Percentiles rank a stretch among this genome's conserved stretches.
phyloP scores from a whole-genome alignment of 2,797 vertebrate genomes.

The Buceros bicornis region DNA sequence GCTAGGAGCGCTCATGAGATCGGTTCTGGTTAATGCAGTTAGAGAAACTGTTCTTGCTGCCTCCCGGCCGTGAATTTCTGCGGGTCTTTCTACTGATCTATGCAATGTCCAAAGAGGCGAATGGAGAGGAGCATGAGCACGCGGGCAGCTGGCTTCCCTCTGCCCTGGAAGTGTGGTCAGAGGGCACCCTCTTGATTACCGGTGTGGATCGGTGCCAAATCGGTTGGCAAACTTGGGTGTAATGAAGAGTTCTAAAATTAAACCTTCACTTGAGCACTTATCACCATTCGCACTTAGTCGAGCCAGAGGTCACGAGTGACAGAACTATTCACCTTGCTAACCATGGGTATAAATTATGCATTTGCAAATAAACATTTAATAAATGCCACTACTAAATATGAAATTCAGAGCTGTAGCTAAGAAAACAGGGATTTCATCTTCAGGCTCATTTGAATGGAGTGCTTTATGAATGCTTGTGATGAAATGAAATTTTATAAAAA shows the following conservation, averaged over 20 bases:
- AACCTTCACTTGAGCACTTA: neutral
- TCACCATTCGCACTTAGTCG: neutral
- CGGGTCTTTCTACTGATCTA: neutral
- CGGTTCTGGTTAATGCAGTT: neutral
- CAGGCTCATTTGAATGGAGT: neutral
- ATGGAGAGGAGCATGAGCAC: fast-evolving
- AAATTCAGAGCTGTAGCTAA: neutral
- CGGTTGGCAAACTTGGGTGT: neutral
- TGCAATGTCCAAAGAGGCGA: neutral
- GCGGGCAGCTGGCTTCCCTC: neutral
- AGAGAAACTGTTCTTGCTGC: neutral
- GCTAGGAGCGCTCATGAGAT: neutral
- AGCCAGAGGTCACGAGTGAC: neutral
- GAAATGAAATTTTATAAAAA: neutral
- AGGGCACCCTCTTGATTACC: neutral
- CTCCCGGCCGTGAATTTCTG: neutral
- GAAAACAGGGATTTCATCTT: neutral
- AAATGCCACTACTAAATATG: slow-evolving; percentile 39
- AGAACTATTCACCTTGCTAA: neutral
- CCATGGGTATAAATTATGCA: neutral
- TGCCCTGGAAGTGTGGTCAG: neutral
- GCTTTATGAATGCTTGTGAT: neutral
- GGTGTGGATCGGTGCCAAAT: neutral
- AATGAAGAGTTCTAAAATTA: neutral
- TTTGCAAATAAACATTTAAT: slow-evolving; percentile 37